Evolutionary conservation across 2,113 vertebrate species (phyloP), one percentile per base, ranked within the genome.

Genomic region (Hydrolagus affinis): DNA sequence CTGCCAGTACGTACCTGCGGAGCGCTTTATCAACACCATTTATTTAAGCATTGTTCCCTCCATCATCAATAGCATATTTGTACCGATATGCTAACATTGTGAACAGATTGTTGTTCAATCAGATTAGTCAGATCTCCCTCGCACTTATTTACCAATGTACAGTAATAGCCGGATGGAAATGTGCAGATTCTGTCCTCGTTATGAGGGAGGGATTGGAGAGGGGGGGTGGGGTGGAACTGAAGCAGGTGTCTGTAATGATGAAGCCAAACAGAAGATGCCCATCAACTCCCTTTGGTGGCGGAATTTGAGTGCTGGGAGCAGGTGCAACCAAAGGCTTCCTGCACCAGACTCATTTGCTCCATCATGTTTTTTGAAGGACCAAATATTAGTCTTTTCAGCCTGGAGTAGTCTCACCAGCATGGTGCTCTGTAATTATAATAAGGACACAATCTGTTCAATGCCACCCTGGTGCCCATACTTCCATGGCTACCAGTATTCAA

Each of bases 201-300:
- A 78, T 60, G 21, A n/a, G 2, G 11, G 30, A 74, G 44, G 28
- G 14, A 30, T 44, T 1, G 12, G 21, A 59, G 11, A 8, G n/a
- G 23, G 59, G 4, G 62, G n/a, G n/a, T n/a, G n/a, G n/a, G n/a
- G n/a, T n/a, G n/a, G 85, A 86, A 83, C 86, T 85, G 87, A 73
- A 86, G 62, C 12, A 70, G 88, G 86, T 88, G 80, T 86, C 89
- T 86, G 86, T 86, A 87, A 87, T 87, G 91, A 90, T 91, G 89
- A 89, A 89, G 78, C 0, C 88, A 88, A 60, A n/a, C 25, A 57
- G 0, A 85, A 70, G 88, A 23, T 70, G 86, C 77, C 88, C 30
- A 85, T 28, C 77, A 21, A 0, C 78, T 86, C 89, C 88, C 87
- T 68, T 3, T 0, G 1, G 88, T 88, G 85, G 71, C 0, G 0